Conservation (phyloP, 2,113 vertebrate genomes). For the Paracanthobrama guichenoti region DNA sequence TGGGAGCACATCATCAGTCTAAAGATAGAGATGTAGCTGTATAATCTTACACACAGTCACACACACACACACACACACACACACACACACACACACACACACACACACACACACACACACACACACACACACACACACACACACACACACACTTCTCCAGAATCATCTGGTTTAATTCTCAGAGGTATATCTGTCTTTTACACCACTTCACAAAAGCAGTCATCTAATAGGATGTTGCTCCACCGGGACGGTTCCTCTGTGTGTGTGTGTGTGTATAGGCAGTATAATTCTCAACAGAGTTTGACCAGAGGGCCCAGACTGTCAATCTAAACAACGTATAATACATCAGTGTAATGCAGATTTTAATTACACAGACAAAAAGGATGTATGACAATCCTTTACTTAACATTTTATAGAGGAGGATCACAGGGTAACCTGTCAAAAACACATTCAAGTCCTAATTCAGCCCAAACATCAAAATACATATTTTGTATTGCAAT, state of each 20-base stretch:
- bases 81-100: slow-evolving; percentile 42
- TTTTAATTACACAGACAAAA: slow-evolving; percentile 35
- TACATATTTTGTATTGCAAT: background rate
- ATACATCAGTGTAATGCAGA: slow-evolving; percentile 22
- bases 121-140: slow-evolving; percentile 31
- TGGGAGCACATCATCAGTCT: slow-evolving; percentile 26
- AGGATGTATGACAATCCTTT: too few species aligned
- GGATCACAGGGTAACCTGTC: background rate
- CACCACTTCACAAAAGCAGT: slow-evolving; percentile 31
- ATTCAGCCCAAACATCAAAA: background rate
- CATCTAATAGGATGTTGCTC: slow-evolving; percentile 17
- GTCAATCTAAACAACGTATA: slow-evolving; percentile 1
- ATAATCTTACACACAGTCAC: slow-evolving; percentile 43
- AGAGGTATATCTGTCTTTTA: slow-evolving; percentile 34
- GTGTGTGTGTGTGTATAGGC: background rate
- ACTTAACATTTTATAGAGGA: background rate
- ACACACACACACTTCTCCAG: background rate
- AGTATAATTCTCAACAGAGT: slow-evolving; percentile 30
- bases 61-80: slow-evolving; percentile 33
- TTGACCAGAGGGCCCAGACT: slow-evolving; percentile 11
- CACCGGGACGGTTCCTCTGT: background rate
- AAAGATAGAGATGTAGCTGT: slow-evolving; percentile 42
- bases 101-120: background rate
- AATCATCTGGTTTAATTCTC: slow-evolving; percentile 30
- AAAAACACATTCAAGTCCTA: background rate